Conservation (phyloP, 2,888 invertebrate species). For the Platycheirus rosarum region DNA sequence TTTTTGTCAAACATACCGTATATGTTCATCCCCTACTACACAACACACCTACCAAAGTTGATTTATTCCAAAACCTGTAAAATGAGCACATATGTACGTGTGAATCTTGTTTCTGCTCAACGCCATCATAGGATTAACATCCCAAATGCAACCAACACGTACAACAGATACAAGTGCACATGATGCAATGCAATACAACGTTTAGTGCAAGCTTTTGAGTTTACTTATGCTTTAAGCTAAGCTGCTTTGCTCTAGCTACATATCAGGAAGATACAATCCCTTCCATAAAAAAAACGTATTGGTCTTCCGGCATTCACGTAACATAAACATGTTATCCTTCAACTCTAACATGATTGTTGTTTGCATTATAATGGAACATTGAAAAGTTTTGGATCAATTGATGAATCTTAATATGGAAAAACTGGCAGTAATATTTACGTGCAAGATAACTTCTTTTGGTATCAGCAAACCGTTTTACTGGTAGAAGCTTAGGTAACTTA, state of each 20-base stretch:
- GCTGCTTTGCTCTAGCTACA: background rate
- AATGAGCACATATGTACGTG: slow-evolving; percentile 30
- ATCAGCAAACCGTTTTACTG: too few relatives aligned
- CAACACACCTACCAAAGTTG: slow-evolving; percentile 26
- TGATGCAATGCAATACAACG: slow-evolving; percentile 3
- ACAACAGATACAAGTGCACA: background rate
- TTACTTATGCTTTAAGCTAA: slow-evolving; percentile 32
- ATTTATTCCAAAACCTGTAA: slow-evolving; percentile 57
- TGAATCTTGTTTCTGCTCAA: slow-evolving; percentile 52
- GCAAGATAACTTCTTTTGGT: too few relatives aligned
- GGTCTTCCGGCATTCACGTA: background rate
- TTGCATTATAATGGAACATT: too few relatives aligned
- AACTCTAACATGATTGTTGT: background rate
- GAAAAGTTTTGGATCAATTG: too few relatives aligned
- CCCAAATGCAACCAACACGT: slow-evolving; percentile 41
- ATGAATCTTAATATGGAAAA: too few relatives aligned
- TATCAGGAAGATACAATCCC: background rate
- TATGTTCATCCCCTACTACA: background rate
- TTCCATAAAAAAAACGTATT: background rate
- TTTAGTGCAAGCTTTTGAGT: slow-evolving; percentile 36
- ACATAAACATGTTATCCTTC: background rate
- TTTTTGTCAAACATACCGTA: slow-evolving; percentile 3
- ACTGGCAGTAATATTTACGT: too few relatives aligned
- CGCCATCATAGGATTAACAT: slow-evolving; percentile 56
- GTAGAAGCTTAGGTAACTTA: too few relatives aligned